phyloP scores from a whole-genome alignment of 1,140 invertebrate genomes.

The Mactra quadrangularis region DNA sequence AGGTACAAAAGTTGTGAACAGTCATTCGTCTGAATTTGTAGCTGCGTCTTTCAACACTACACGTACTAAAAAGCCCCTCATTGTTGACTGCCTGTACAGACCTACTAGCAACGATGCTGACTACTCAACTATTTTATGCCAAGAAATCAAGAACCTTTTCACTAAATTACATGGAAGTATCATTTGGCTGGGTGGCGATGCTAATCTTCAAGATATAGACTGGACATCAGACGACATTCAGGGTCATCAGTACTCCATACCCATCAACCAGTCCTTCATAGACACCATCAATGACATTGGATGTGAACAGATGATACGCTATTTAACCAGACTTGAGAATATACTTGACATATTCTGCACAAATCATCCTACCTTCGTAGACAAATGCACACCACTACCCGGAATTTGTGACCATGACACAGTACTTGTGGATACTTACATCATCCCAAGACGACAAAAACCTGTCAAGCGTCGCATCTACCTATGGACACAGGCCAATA shows the following conservation, averaged over 20 bases:
- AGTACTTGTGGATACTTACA: not conserved
- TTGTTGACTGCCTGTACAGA: too few relatives aligned
- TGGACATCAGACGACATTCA: slow-evolving; percentile 16
- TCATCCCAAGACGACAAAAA: slow-evolving; percentile 7
- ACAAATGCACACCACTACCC: not conserved
- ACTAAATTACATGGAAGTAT: too few relatives aligned
- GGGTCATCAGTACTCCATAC: too few relatives aligned
- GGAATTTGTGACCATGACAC: slow-evolving; percentile 18
- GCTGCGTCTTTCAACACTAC: too few relatives aligned
- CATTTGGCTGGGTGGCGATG: not conserved
- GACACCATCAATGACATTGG: too few relatives aligned
- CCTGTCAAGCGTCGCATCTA: not conserved
- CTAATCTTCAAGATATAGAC: not conserved
- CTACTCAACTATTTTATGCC: not conserved
- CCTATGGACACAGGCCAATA: not conserved
- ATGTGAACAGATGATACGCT: too few relatives aligned
- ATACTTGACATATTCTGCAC: slow-evolving; percentile 28
- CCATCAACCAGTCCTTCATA: too few relatives aligned
- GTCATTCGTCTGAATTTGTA: too few relatives aligned
- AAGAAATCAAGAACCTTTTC: slow-evolving; percentile 6
- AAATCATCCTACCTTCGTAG: not conserved
- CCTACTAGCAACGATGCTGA: not conserved
- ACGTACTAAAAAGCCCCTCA: not conserved
- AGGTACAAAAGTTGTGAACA: too few relatives aligned
- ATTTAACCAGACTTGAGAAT: too few relatives aligned